A percentile compares a stretch with the other conserved stretches of the same genome.
Evolutionary conservation across 2,888 invertebrate genomes (phyloP).

Genomic region (Nephrotoma appendiculata): DNA sequence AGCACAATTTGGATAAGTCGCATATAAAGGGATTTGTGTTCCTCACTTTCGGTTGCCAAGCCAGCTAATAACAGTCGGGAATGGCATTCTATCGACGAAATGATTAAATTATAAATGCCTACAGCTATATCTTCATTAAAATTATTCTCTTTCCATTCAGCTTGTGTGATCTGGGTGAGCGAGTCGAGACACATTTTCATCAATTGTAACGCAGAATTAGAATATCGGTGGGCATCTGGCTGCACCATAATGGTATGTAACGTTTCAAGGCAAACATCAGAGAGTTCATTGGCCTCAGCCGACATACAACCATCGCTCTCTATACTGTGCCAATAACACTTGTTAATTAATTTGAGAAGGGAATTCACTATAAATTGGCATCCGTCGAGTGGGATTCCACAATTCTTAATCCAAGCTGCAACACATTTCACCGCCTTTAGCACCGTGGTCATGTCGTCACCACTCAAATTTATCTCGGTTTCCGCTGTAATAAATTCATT

Average conservation of each 20-base stretch:
- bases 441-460: conserved; percentile 36
- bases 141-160: conserved; percentile 34
- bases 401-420: conserved; percentile 43
- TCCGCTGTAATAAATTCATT: conserved; percentile 26
- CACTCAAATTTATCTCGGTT: conserved; percentile 24
- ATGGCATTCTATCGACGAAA: conserved; percentile 58
- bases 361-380: conserved; percentile 28
- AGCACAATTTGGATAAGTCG: conserved; percentile 58
- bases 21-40: conserved; percentile 39
- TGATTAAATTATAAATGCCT: conserved; percentile 50
- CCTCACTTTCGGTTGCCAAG: conserved; percentile 26
- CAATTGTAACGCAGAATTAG: conserved; percentile 40
- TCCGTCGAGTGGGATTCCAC: conserved; percentile 28
- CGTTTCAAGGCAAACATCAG: conserved; percentile 47
- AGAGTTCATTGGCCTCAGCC: conserved; percentile 40
- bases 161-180: conserved; percentile 37
- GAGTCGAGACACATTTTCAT: conserved; percentile 43
- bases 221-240: conserved; percentile 45
- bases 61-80: conserved; percentile 35
- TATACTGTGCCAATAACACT: conserved; percentile 32
- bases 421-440: conserved; percentile 40
- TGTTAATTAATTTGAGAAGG: conserved; percentile 30
- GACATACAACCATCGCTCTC: conserved; percentile 37
- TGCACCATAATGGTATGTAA: conserved; percentile 34
- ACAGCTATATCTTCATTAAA: conserved; percentile 46